Conservation (phyloP, 37 sponge, comb jelly and placozoan genomes). For the Ianthella basta region DNA sequence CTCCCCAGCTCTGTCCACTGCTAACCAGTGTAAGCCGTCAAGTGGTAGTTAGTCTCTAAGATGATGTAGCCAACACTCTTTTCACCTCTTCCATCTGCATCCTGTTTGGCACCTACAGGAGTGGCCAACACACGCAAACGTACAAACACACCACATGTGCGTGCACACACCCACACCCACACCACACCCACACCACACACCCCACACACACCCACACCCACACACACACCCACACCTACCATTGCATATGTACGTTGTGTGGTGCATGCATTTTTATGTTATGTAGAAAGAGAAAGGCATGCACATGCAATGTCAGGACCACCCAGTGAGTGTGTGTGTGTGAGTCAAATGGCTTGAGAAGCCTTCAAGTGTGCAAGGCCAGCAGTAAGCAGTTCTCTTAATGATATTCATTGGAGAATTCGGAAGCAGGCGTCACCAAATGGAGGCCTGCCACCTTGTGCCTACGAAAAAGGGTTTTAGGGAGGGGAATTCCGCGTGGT, state of each 20-base stretch:
- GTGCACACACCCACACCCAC: no score
- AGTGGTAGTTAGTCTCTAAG: constrained; percentile 93
- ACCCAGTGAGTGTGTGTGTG: no score
- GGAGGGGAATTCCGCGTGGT: constrained; percentile 1
- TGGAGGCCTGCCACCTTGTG: not conserved
- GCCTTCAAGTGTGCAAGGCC: not conserved
- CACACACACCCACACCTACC: no score
- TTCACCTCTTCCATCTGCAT: not conserved
- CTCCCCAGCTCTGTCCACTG: no score
- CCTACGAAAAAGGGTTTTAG: constrained; percentile 6
- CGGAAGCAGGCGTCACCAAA: not conserved
- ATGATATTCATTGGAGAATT: not conserved
- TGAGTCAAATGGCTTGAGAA: not conserved
- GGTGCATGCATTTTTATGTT: no score
- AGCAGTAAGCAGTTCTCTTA: not conserved
- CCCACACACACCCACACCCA: no score
- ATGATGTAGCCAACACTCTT: constrained; percentile 75
- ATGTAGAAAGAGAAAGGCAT: no score
- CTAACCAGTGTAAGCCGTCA: constrained; percentile 89
- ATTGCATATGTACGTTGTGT: no score
- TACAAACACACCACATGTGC: no score
- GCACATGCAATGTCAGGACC: no score
- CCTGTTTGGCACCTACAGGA: constrained; percentile 13
- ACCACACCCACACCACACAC: no score
- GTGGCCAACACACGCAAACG: no score